Percentiles rank a stretch among this genome's conserved stretches.
phyloP scores from a whole-genome alignment of 2,113 vertebrate species.

The Indicator maculatus region DNA sequence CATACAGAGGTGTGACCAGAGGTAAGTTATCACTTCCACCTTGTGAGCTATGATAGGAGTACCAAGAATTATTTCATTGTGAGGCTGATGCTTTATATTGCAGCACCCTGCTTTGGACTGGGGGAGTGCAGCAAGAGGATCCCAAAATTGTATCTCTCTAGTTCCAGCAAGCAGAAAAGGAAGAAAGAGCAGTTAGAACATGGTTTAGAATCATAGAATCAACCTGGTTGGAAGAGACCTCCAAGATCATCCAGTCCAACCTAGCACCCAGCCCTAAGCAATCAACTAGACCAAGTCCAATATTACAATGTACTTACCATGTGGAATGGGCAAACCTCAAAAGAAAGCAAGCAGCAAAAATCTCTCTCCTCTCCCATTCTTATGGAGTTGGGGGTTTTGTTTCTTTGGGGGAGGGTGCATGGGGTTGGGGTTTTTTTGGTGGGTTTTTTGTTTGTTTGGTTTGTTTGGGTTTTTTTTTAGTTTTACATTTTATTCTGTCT shows the following conservation, averaged over 20 bases:
- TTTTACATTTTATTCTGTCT: neutral
- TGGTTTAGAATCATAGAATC: neutral
- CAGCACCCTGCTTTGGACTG: neutral
- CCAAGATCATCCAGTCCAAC: too few relatives aligned
- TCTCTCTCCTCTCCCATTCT: neutral
- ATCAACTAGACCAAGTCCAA: neutral
- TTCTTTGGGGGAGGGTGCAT: neutral
- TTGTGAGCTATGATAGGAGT: neutral
- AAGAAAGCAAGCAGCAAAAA: neutral
- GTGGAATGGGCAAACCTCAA: neutral
- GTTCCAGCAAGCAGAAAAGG: neutral
- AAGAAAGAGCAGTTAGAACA: neutral
- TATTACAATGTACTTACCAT: neutral
- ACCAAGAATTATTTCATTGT: neutral
- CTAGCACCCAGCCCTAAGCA: too few relatives aligned
- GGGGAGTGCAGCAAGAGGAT: neutral
- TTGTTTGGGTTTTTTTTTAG: too few relatives aligned
- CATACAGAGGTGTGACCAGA: constrained; percentile 40
- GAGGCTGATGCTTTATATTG: neutral
- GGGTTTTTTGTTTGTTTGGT: neutral
- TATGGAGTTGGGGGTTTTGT: neutral
- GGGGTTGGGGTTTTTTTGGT: neutral
- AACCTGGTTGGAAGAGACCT: too few relatives aligned
- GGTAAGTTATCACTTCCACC: constrained; percentile 54
- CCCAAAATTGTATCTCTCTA: neutral